Evolutionary conservation across 2,797 vertebrate genomes (phyloP), one percentile per base, ranked within the genome.

Genomic region (Neopelma chrysocephalum): DNA sequence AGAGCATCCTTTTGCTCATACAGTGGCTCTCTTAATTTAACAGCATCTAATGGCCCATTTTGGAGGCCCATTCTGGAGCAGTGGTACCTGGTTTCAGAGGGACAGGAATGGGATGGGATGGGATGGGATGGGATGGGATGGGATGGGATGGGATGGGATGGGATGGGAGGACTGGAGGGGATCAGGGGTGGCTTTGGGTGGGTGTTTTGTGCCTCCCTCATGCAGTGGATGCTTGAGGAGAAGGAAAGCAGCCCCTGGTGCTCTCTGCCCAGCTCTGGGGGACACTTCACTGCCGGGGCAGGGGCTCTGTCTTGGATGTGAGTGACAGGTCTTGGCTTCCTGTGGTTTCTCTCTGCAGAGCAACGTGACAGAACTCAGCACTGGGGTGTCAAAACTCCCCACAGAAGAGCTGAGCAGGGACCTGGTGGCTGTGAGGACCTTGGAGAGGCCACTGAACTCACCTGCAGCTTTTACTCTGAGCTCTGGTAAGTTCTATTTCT

Each of bases 271-370:
- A 4, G 11, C 1, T 10, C 18, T 23, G 20, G 58, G 42, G 26
- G 14, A 15, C 14, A 0, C 32, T 47, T 29, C 5, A 1, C 6
- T n/a, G 29, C 11, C 2, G 1, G 60, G 66, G 62, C 61, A 22
- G 12, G 36, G 6, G 32, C 75, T 73, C 11, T 9, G 26, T 4
- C 18, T 14, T 29, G n/a, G 40, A 6, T 19, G 53, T 2, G 15
- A 38, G 58, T 8, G 26, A 15, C 21, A 7, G 27, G 23, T 65
- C 29, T 32, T 48, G 31, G 4, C 54, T 96, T 97, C 97, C 96
- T 96, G 96, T 96, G 91, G 87, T 91, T 94, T 94, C 66, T 81
- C 31, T 48, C 42, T 10, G 75, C 8, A 89, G 76, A 65, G 68
- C 25, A 4, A 8, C 1, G 54, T 4, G 65, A 20, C 69, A 45